Evolutionary conservation across 2,113 vertebrate genomes (phyloP), one percentile per base, ranked within the genome.

Genomic region (Caracal caracal): DNA sequence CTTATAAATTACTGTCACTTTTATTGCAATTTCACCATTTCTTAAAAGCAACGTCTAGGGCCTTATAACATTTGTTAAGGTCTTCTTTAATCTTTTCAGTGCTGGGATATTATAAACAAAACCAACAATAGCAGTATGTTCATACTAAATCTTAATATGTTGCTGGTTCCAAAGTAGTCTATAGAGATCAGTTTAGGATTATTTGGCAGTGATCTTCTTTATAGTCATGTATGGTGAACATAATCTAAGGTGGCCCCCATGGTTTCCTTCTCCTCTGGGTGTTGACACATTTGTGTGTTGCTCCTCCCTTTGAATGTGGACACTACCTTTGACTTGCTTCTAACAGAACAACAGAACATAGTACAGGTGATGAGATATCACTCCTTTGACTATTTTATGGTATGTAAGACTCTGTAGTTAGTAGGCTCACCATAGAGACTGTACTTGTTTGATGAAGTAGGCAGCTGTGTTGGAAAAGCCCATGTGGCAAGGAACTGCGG

Each of bases 81-180:
- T 91, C 40, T 47, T 59, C 20, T 90, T 86, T 91, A 68, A 86
- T 95, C 13, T 86, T 85, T 91, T 86, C 73, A 80, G 19, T 91
- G 40, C 49, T 90, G 40, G 63, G 51, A 78, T 85, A 33, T 76
- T 85, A 51, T 61, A 70, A 70, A 90, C 49, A 90, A 95, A 95
- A 91, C 33, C 37, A 85, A 70, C 59, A 66, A 85, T 33, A 94
- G 26, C 43, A 30, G 10, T 73, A 51, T 47, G 5, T 90, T 90
- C 28, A 79, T 75, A 71, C 26, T 61, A 79, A 94, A 61, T 53
- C 40, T 86, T 86, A 16, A 86, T 80, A 40, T 79, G 51, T 70
- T 70, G 35, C 17, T 86, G 51, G 49, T 35, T 40, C n/a, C n/a
- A 86, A 78, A 40, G 65, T 40, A 91, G 4, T 91, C n/a, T 71